Evolutionary conservation across 1,140 invertebrate species (phyloP).

Genomic region (Apis dorsata): DNA sequence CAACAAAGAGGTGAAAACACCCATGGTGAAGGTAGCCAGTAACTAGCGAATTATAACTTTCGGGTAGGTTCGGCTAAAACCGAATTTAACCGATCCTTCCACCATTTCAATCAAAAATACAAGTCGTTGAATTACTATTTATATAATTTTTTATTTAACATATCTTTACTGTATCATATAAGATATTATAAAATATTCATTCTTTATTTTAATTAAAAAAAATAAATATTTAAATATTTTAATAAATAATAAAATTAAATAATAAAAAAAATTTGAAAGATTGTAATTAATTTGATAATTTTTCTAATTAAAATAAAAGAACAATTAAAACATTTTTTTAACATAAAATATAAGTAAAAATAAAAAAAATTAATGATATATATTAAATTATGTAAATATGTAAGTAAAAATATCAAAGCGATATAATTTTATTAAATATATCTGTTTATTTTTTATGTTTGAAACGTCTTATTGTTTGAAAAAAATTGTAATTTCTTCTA

Average conservation of each 20-base stretch:
- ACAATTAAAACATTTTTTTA: neutral
- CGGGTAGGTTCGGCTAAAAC: conserved; percentile 26
- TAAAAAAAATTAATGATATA: neutral
- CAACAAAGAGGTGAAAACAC: conserved; percentile 64
- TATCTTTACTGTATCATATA: neutral
- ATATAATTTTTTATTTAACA: neutral
- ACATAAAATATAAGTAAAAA: neutral
- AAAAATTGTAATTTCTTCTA: neutral
- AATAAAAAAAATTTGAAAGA: neutral
- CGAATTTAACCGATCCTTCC: conserved; percentile 50
- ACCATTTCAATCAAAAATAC: conserved; percentile 29
- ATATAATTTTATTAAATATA: neutral
- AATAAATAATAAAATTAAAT: neutral
- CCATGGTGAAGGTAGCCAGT: conserved; percentile 64
- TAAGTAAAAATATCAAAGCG: neutral
- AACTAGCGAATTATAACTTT: conserved; percentile 48
- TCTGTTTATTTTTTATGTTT: neutral
- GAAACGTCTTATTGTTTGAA: neutral
- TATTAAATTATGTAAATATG: neutral
- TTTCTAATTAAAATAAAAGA: neutral
- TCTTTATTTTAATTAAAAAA: neutral
- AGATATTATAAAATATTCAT: neutral
- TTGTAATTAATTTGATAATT: neutral
- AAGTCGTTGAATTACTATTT: conserved; percentile 8
- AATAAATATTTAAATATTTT: neutral